phyloP scores from a whole-genome alignment of 2,888 invertebrate genomes.

The Nomada ruficornis region DNA sequence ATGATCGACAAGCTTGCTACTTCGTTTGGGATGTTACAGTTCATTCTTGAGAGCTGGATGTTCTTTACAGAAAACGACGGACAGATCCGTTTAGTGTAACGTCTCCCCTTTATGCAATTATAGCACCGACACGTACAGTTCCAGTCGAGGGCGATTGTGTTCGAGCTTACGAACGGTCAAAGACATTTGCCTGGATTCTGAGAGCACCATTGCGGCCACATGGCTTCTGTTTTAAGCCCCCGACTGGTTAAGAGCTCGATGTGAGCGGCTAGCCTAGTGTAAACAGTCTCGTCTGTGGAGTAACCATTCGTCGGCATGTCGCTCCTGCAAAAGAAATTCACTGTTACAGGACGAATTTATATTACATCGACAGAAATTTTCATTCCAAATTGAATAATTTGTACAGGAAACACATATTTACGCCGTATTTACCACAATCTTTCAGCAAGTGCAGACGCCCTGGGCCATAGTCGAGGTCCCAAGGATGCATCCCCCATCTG shows the following conservation, averaged over 20 bases:
- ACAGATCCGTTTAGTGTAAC: slow-evolving; percentile 20
- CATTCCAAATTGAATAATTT: too few relatives aligned
- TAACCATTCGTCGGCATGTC: slow-evolving; percentile 85
- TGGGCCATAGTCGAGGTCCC: slow-evolving; percentile 93
- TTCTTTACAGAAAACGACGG: not conserved
- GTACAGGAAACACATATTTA: too few relatives aligned
- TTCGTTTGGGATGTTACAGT: not conserved
- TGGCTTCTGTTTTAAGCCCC: slow-evolving; percentile 89
- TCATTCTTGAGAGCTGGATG: too few relatives aligned
- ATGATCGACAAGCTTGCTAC: slow-evolving; percentile 3
- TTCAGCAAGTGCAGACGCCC: slow-evolving; percentile 92
- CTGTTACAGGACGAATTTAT: not conserved
- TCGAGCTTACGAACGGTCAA: slow-evolving; percentile 79
- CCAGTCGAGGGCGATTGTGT: slow-evolving; percentile 42
- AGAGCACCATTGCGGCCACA: slow-evolving; percentile 92
- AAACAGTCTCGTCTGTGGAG: slow-evolving; percentile 87
- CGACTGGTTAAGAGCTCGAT: slow-evolving; percentile 87
- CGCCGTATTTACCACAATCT: slow-evolving; percentile 87
- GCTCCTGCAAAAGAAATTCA: slow-evolving; percentile 79
- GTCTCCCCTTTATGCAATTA: slow-evolving; percentile 29
- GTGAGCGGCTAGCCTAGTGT: slow-evolving; percentile 89
- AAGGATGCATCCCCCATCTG: slow-evolving; percentile 90
- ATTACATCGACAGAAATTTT: too few relatives aligned
- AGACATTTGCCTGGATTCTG: slow-evolving; percentile 91
- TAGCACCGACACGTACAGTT: slow-evolving; percentile 46